Evolutionary conservation across 2,888 invertebrate species (phyloP).

Genomic region (Synergus laeviventris): DNA sequence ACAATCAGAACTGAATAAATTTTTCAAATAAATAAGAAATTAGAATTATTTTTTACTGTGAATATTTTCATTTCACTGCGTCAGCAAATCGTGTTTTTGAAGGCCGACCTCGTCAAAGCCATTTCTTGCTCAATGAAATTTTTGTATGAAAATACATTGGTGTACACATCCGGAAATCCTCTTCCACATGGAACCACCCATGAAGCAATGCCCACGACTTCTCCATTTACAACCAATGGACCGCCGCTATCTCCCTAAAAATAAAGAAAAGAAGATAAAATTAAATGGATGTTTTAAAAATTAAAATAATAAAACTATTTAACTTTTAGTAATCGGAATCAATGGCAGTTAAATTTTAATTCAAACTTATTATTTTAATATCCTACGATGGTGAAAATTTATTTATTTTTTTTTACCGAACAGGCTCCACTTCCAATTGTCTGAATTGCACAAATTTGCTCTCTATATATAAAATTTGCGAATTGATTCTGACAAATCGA

Average conservation of each 20-base stretch:
- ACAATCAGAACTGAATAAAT: background rate
- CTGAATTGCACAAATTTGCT: constrained; percentile 42
- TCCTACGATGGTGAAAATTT: too few relatives aligned
- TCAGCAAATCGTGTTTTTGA: background rate
- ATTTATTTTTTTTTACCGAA: constrained; percentile 30
- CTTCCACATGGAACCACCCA: constrained; percentile 42
- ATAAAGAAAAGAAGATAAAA: background rate
- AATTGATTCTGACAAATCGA: constrained; percentile 19
- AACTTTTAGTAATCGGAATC: too few relatives aligned
- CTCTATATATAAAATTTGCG: background rate
- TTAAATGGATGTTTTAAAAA: background rate
- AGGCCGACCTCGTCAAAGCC: background rate
- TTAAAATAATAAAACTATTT: background rate
- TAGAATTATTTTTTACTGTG: background rate
- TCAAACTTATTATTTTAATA: background rate
- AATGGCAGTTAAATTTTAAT: too few relatives aligned
- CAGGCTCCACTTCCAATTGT: constrained; percentile 40
- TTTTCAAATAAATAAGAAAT: background rate
- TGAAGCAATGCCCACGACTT: constrained; percentile 44
- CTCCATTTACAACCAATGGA: constrained; percentile 41
- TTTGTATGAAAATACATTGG: constrained; percentile 40
- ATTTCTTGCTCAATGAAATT: constrained; percentile 30
- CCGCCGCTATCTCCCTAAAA: constrained; percentile 47
- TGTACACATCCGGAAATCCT: constrained; percentile 46
- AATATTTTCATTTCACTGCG: background rate